Evolutionary conservation across 2,797 vertebrate species (phyloP), one percentile per base, ranked within the genome.

Genomic region (Urosaurus nigricauda): DNA sequence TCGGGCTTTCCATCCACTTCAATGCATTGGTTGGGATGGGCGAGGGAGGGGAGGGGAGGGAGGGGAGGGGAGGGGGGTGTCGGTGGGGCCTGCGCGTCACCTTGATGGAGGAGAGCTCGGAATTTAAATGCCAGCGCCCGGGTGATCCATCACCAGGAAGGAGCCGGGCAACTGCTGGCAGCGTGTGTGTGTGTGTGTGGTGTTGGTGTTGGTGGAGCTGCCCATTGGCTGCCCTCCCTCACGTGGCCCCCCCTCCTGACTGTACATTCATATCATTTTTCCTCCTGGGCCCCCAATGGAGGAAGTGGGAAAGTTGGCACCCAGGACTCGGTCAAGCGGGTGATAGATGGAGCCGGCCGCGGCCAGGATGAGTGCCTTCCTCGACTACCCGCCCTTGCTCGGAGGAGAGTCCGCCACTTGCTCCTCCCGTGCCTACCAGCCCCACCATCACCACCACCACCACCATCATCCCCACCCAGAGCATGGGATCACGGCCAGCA

Each of bases 71-170:
- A 9, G 83, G 21, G 47, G 5, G 77, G 56, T 3, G 78, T 71
- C 11, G 94, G 93, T 0, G 94, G 94, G 83, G 92, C 91, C 92
- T 91, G 95, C 96, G 96, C 97, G 97, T 98, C 98, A 98, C 98
- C 97, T 97, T 97, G 97, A 98, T 97, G 96, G 97, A 97, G 97
- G 97, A 98, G 98, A 97, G 96, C 97, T 96, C 96, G 97, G 97
- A 97, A 98, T 99, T 99, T 98, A 98, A 99, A 99, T 99, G 98
- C 96, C 97, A 97, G 97, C 97, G 98, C 97, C 97, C 97, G 96
- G 97, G 97, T 97, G 97, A 98, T 98, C 98, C 98, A 98, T 98
- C 98, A 98, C 96, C 93, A 92, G 95, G 96, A 68, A 90, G 96
- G 94, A 97, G 95, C 97, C 93, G 92, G 95, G 96, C 96, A 97